Evolutionary conservation across 2,797 vertebrate genomes (phyloP), one percentile per base, ranked within the genome.

Genomic region (Spheniscus humboldti): DNA sequence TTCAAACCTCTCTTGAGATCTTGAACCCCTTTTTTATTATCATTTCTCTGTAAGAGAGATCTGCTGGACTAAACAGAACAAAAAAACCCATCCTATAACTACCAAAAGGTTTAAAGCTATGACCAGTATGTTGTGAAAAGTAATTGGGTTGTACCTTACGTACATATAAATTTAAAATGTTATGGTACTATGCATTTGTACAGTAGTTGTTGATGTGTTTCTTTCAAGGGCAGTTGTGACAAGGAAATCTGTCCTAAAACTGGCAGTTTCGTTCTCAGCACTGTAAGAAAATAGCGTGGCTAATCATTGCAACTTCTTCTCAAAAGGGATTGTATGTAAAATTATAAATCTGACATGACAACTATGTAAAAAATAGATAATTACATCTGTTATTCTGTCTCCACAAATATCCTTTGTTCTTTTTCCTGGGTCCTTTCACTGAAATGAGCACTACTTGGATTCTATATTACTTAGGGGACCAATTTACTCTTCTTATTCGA

Each of bases 321-420:
- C 82, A 94, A 96, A 92, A 91, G 63, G 92, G 80, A 97, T 96
- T 96, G 92, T 93, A 77, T 77, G 89, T 91, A 91, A 93, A 91
- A 84, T 84, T 92, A 82, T 79, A 95, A 96, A 64, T 92, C 92
- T 91, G 92, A 96, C 75, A 77, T 92, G 60, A 50, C 78, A 82
- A 86, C 92, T 94, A 39, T 95, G 96, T 95, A 95, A 96, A 95
- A 97, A 96, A 89, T 88, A 95, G 95, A 95, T 73, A 92, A 80
- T 95, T 97, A 60, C 77, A 92, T 94, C 86, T 82, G 66, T 78
- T 94, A 73, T 86, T 95, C 79, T 93, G 95, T 88, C 88, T 93
- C 90, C 91, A 33, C 73, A 87, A 94, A 89, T 73, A 91, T 86
- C 10, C 52, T 74, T 86, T 90, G 18, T 85, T 88, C 47, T 66